Evolutionary conservation across 2,113 vertebrate species (phyloP).

Genomic region (Climacteris rufus): DNA sequence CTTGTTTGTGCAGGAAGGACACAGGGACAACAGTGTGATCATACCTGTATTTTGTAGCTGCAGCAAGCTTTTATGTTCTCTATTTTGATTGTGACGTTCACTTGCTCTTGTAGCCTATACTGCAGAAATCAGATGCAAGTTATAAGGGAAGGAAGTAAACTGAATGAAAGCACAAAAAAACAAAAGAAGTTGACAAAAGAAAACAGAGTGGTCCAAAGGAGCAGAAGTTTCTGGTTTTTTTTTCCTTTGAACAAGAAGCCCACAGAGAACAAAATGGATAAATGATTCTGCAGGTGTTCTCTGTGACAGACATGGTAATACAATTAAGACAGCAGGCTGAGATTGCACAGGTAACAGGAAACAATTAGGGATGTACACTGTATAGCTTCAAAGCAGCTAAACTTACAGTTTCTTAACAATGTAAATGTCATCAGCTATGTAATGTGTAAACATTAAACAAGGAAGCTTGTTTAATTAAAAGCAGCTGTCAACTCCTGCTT

Average conservation of each 20-base stretch:
- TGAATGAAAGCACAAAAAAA: background rate
- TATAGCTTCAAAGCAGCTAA: background rate
- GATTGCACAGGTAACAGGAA: background rate
- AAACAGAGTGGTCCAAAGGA: background rate
- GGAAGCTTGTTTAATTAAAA: background rate
- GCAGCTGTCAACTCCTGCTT: background rate
- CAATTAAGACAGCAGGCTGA: background rate
- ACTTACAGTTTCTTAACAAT: background rate
- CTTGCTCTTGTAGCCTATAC: constrained; percentile 3
- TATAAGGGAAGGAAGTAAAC: background rate
- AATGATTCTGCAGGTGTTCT: background rate
- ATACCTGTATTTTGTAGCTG: constrained; percentile 65
- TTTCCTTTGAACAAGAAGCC: background rate
- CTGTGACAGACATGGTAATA: background rate
- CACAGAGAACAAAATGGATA: background rate
- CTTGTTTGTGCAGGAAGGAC: background rate
- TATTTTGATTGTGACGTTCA: constrained; percentile 53
- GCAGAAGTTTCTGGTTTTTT: background rate
- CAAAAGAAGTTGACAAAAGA: background rate
- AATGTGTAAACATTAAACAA: background rate
- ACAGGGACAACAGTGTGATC: background rate
- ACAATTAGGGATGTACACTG: background rate
- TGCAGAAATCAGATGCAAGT: constrained; percentile 1
- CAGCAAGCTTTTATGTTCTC: constrained; percentile 60
- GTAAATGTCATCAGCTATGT: background rate